Percentiles rank a stretch among this genome's conserved stretches.
phyloP scores from a whole-genome alignment of 2,113 vertebrate genomes.

The Neoarius graeffei region DNA sequence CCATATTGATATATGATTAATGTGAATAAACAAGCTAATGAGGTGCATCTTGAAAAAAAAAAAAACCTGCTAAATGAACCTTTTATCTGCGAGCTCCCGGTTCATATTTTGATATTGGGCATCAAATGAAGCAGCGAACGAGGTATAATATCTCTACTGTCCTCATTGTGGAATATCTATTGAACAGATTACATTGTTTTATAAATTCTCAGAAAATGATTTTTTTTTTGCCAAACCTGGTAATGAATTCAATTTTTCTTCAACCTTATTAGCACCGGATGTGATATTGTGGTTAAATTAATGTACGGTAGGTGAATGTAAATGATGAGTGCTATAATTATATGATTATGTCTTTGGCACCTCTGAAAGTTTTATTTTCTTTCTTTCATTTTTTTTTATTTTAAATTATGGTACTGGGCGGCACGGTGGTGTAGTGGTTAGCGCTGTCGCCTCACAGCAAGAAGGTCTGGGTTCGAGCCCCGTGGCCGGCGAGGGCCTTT shows the following conservation, averaged over 20 bases:
- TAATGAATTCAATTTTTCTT: constrained; percentile 2
- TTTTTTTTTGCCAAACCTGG: constrained; percentile 6
- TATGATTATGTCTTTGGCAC: background rate
- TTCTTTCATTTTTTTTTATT: background rate
- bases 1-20: constrained; percentile 56
- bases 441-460: too few species aligned
- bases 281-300: background rate
- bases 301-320: background rate
- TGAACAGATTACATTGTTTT: constrained; percentile 24
- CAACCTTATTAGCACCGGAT: background rate
- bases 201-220: constrained; percentile 2
- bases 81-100: constrained; percentile 32
- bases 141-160: background rate
- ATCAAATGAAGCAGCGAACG: background rate
- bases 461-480: too few species aligned
- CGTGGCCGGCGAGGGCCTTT: too few species aligned
- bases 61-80: background rate
- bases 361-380: background rate
- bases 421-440: too few species aligned
- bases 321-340: background rate
- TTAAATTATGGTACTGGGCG: background rate
- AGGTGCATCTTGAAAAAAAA: constrained; percentile 15
- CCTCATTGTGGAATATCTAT: background rate
- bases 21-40: constrained; percentile 57
- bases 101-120: background rate